Percentiles rank a stretch among this genome's conserved stretches.
phyloP scores from a whole-genome alignment of 2,888 invertebrate species.

The Temnothorax ravouxi region DNA sequence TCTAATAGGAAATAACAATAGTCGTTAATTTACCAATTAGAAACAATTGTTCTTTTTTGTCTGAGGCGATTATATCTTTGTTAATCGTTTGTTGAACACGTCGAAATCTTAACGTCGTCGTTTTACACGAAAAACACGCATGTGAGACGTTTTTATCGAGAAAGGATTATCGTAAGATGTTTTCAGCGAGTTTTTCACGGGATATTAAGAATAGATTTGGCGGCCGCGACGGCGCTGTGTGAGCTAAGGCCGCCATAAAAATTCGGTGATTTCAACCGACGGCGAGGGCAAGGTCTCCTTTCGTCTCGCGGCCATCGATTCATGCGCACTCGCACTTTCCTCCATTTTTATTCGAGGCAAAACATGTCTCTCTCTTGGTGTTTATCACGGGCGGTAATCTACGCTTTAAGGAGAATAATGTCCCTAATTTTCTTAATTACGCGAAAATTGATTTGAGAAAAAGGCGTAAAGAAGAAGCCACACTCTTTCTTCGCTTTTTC shows the following conservation, averaged over 20 bases:
- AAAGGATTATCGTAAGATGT: background rate
- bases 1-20: background rate
- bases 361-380: conserved; percentile 39
- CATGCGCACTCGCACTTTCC: conserved; percentile 56
- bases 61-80: conserved; percentile 1
- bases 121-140: background rate
- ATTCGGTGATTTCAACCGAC: conserved; percentile 83
- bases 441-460: background rate
- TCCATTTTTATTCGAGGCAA: conserved; percentile 33
- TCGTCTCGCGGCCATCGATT: conserved; percentile 48
- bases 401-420: conserved; percentile 1
- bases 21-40: background rate
- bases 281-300: conserved; percentile 71
- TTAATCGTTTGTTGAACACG: background rate
- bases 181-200: background rate
- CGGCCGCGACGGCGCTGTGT: conserved; percentile 32
- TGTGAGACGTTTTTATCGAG: background rate
- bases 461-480: background rate
- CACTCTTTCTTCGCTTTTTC: background rate
- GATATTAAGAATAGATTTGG: conserved; percentile 1
- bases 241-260: conserved; percentile 73
- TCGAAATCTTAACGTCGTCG: background rate
- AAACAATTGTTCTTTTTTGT: background rate
- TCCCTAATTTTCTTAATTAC: background rate
- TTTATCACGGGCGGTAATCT: conserved; percentile 28